These are phyloP conservation scores for Sinella curviseta DNA, from an alignment of 1,140 invertebrate genomes.

Conservation along the genomic window DNA sequence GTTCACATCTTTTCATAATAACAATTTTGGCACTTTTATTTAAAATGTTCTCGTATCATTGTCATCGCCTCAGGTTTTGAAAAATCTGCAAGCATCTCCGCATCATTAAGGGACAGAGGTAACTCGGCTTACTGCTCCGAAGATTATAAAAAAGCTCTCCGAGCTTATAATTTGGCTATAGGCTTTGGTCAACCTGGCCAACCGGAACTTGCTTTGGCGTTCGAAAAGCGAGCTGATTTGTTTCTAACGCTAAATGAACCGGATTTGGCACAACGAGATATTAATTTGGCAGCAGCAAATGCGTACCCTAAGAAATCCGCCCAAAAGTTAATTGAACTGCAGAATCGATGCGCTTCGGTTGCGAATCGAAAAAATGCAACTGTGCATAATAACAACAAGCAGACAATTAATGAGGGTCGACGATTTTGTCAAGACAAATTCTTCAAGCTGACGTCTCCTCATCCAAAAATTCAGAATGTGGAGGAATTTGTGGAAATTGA, in stretches of 20 bases:
- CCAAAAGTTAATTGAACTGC: conserved; percentile 25
- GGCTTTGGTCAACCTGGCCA: conserved; percentile 18
- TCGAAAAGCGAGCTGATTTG: conserved; percentile 39
- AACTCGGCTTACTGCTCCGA: conserved; percentile 28
- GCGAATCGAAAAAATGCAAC: conserved; percentile 11
- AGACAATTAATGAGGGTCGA: not conserved
- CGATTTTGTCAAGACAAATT: conserved; percentile 23
- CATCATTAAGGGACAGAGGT: conserved; percentile 31
- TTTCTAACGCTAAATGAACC: conserved; percentile 38
- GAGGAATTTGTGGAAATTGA: conserved; percentile 37
- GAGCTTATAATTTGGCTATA: conserved; percentile 44
- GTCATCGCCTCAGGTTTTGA: conserved; percentile 31
- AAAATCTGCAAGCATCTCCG: conserved; percentile 30
- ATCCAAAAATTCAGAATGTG: conserved; percentile 21
- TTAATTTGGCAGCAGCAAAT: conserved; percentile 27
- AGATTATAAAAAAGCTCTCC: conserved; percentile 26
- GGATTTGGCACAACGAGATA: conserved; percentile 37
- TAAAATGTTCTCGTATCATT: not conserved
- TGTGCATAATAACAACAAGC: not conserved
- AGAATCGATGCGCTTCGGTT: not conserved
- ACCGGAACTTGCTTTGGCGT: conserved; percentile 36
- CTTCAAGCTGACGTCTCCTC: conserved; percentile 25
- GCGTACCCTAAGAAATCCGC: conserved; percentile 29
- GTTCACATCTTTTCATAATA: not conserved
- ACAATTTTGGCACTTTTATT: no score